Evolutionary conservation across 2,888 invertebrate species (phyloP), one percentile per base, ranked within the genome.

Genomic region (Callyntrura sp.): DNA sequence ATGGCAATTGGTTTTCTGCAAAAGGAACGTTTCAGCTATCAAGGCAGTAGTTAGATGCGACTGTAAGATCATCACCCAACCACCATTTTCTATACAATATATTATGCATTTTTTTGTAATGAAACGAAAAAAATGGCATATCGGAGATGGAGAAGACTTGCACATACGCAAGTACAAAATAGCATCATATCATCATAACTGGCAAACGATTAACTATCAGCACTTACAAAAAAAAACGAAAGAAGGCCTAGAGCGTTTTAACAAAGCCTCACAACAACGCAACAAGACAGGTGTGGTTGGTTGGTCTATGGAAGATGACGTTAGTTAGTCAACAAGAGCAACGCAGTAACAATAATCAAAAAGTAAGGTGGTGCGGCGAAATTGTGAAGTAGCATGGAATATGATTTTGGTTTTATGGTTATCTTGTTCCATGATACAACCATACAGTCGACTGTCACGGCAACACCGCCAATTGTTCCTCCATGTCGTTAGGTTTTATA

Each of bases 1-100:
- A 51, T 60, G 35, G 62, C 65, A 48, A 82, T 81, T 23, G 20
- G 60, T 68, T 84, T 84, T 73, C 8, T 84, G 70, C 70, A 55
- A 84, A 70, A 51, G 14, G 45, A 70, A 14, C n/a, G 12, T 35
- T 68, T 78, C 20, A 70, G 3, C 9, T 23, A 70, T 17, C 70
- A 17, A 45, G 45, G 17, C 25, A 51, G 51, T 51, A 51, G 11
- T 76, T 11, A 11, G 51, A 28, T 76, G 35, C 11, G 9, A 70
- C 14, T 17, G 5, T 73, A 28, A 5, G 4, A 2, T n/a, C 6
- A 35, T 14, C 11, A 25, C 5, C 25, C n/a, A n/a, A n/a, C n/a
- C n/a, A n/a, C n/a, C n/a, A n/a, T n/a, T n/a, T n/a, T n/a, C n/a
- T n/a, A 68, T 14, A 25, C 14, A 4, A 23, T n/a, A 14, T n/a